Evolutionary conservation across 2,888 invertebrate species (phyloP).

Genomic region (Hyposoter dolosus): DNA sequence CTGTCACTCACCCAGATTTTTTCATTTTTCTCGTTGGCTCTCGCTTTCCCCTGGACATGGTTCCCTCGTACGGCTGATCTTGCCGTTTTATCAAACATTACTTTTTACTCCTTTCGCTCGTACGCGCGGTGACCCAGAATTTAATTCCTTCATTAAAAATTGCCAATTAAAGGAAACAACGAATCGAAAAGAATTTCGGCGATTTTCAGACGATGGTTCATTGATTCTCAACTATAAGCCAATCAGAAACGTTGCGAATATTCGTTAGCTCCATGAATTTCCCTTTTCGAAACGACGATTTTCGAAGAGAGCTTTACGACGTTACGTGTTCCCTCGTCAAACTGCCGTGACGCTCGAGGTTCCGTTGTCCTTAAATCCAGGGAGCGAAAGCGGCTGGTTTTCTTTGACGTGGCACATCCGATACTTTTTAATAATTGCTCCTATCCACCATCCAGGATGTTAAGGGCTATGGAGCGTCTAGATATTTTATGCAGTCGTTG

Average conservation of each 20-base stretch:
- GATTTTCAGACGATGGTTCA: background rate
- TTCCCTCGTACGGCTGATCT: conserved; percentile 6
- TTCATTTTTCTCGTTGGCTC: conserved; percentile 12
- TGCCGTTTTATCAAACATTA: background rate
- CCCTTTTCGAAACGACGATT: background rate
- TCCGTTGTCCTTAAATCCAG: background rate
- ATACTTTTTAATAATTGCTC: conserved; percentile 16
- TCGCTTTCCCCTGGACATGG: background rate
- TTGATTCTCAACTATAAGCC: background rate
- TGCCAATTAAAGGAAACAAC: no score
- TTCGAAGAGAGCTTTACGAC: background rate
- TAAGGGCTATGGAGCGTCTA: background rate
- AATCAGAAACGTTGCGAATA: background rate
- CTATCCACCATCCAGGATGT: background rate
- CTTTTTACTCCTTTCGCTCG: background rate
- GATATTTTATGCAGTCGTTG: conserved; percentile 21
- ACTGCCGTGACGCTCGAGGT: background rate
- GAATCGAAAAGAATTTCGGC: background rate
- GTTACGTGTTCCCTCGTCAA: background rate
- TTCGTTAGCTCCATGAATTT: background rate
- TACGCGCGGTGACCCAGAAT: background rate
- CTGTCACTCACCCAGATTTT: conserved; percentile 28
- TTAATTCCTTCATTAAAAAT: background rate
- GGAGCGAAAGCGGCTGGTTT: background rate
- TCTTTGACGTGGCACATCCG: background rate